Evolutionary conservation across 2,113 vertebrate genomes (phyloP), one percentile per base, ranked within the genome.

Genomic region (Promerops cafer): DNA sequence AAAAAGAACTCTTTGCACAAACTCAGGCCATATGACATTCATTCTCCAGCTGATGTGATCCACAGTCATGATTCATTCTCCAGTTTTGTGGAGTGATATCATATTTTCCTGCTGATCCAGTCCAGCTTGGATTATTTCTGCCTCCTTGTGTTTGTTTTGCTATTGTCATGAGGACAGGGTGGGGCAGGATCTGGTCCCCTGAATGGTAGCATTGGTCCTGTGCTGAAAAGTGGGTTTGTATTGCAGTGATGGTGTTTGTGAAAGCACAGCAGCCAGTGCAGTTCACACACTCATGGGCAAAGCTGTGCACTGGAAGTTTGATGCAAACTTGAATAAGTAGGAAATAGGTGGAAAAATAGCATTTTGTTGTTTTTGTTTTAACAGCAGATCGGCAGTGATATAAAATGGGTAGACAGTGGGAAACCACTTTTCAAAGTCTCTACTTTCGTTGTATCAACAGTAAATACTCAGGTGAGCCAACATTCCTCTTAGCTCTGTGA

Each of bases 401-500:
- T 99, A 71, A 99, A 99, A 88, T 99, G 99, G 99, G 99, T 99
- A 1, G 99, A 99, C 61, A 97, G 98, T 79, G 99, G 99, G 66
- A 99, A 99, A 97, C 92, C 98, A 13, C 98, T 99, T 87, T 99
- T 99, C 97, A 99, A 98, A 98, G 98, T 99, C 40, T 98, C 98
- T 14, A 98, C 99, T 35, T 98, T 99, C 33, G 98, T 99, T 68
- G 98, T 99, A 42, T 99, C 99, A 11, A 99, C 99, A 83, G 98
- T 99, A 64, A 99, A 99, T 90, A 99, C 99, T 98, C 99, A 99
- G 99, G 99, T 99, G 92, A 96, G 97, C 20, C 2, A 9, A 11
- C 27, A 44, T 66, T 50, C 44, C 27, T 63, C 63, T 74, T 37
- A 39, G 30, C 10, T 85, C 17, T 66, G 31, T 79, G 88, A 39